phyloP scores from a whole-genome alignment of 2,113 vertebrate genomes.

The Malurus alboscapulatus region DNA sequence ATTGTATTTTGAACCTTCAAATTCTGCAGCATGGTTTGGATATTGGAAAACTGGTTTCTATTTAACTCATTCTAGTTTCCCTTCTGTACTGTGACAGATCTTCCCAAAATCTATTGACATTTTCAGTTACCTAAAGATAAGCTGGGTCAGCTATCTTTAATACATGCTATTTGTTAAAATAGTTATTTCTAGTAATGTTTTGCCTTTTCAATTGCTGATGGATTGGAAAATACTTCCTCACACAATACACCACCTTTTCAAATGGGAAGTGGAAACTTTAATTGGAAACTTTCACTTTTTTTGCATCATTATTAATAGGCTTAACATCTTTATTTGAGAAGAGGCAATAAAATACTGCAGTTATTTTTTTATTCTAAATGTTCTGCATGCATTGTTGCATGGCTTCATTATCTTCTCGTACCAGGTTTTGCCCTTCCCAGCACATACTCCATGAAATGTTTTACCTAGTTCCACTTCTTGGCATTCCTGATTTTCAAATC shows the following conservation, averaged over 20 bases:
- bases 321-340: background rate
- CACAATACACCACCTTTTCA: background rate
- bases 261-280: background rate
- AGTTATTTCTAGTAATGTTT: background rate
- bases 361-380: background rate
- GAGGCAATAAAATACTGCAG: background rate
- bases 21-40: background rate
- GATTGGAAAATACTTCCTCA: background rate
- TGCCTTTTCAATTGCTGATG: background rate
- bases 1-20: background rate
- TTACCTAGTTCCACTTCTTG: background rate
- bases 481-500: background rate
- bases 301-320: background rate
- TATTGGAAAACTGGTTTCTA: background rate
- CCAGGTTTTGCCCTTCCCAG: background rate
- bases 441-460: background rate
- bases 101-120: background rate
- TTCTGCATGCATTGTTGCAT: background rate
- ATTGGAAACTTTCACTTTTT: background rate
- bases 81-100: background rate
- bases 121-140: background rate
- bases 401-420: background rate
- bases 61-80: background rate
- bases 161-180: background rate
- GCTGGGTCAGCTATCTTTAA: background rate